These are phyloP conservation scores for Selene dorsalis DNA, from an alignment of 2,797 vertebrate genomes.

Conservation along the genomic window DNA sequence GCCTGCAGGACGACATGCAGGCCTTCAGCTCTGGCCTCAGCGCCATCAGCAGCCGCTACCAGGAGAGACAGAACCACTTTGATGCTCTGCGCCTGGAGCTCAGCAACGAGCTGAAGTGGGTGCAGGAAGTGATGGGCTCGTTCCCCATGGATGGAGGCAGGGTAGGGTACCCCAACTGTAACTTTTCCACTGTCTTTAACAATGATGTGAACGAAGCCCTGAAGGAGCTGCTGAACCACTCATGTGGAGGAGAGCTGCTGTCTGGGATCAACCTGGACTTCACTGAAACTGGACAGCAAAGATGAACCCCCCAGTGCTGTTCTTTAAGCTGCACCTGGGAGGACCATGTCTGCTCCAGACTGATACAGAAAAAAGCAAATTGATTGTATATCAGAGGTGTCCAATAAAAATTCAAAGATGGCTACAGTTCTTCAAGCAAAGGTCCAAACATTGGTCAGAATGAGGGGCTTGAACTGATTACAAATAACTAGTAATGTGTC, in stretches of 20 bases:
- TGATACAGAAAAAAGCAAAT: too few relatives aligned
- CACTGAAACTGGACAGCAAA: conserved; percentile 74
- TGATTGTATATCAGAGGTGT: too few relatives aligned
- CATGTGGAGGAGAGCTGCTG: conserved; percentile 84
- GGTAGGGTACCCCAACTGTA: conserved; percentile 64
- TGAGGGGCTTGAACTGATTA: too few relatives aligned
- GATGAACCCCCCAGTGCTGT: conserved; percentile 28
- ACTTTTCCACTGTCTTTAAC: conserved; percentile 78
- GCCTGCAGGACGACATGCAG: conserved; percentile 87
- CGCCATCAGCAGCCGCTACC: conserved; percentile 77
- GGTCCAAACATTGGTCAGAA: too few relatives aligned
- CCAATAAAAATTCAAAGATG: too few relatives aligned
- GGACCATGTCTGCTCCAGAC: too few relatives aligned
- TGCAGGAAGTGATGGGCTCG: conserved; percentile 88
- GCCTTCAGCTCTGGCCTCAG: conserved; percentile 78
- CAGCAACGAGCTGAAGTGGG: conserved; percentile 87
- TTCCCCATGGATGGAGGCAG: conserved; percentile 69
- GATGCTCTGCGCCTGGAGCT: conserved; percentile 87
- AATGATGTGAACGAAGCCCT: conserved; percentile 87
- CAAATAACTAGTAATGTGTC: too few relatives aligned
- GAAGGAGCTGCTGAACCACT: conserved; percentile 86
- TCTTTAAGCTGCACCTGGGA: background rate
- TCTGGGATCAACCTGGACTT: conserved; percentile 83
- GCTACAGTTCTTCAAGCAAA: too few relatives aligned
- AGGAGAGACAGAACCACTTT: conserved; percentile 85